Base-by-base conservation (phyloP, 2,113 vertebrate species). In the Muntiacus muntjak region DNA sequence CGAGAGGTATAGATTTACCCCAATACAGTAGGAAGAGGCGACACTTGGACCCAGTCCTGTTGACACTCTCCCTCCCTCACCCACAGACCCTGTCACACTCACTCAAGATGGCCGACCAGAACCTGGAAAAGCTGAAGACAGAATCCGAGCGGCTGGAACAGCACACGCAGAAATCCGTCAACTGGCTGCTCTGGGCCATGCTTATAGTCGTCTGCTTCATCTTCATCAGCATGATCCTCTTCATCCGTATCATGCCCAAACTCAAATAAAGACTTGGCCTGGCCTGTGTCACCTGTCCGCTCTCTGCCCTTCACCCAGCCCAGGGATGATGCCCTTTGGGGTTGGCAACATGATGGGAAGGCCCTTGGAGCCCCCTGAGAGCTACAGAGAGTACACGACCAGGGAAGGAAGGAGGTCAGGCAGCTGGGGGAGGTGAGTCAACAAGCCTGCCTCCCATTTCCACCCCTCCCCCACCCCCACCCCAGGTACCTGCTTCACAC, bases 191-290 rank as follows among this genome's bases (percentile, higher is more conserved):
- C 28, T 99, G 99, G 99, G 98, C 99, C 43, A 99, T 99, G 99
- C 98, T 99, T 19, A 99, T 99, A 54, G 93, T 99, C 0, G 99
- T 99, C 90, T 99, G 99, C 91, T 99, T 99, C 97, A 99, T 99
- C 94, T 99, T 99, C 97, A 99, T 99, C 97, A 99, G 99, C 97
- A 99, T 99, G 99, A 99, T 99, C 97, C 99, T 99, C 87, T 99
- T 99, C 96, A 99, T 99, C 94, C 99, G 99, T 57, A 99, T 99
- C 93, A 99, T 99, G 98, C 99, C 99, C 87, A 99, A 99, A 91
- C 99, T 99, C 55, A 99, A 99, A 98, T 99, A 99, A 99, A 98
- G 21, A 9, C 25, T 40, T 1, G 64, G 5, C 50, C 30, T 2
- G 1, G 1, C 12, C 57, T 40, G 7, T 0, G 64, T 76, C 9